Evolutionary conservation across 2,113 vertebrate genomes (phyloP).

Genomic region (Columba livia): DNA sequence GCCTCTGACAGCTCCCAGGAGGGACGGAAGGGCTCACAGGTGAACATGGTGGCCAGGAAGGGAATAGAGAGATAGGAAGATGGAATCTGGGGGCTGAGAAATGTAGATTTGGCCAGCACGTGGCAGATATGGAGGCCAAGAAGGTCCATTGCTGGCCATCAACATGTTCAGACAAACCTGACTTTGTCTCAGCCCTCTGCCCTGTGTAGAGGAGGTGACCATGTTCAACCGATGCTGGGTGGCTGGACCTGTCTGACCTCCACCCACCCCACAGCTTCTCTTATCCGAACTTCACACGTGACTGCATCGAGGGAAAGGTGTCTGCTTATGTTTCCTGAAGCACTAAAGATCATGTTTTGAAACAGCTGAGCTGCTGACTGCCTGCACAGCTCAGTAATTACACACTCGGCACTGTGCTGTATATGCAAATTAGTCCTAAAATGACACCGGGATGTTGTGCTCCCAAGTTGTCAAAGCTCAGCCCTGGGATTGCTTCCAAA

Average conservation of each 20-base stretch:
- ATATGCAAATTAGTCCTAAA: constrained; percentile 8
- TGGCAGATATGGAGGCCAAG: background rate
- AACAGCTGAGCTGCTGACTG: background rate
- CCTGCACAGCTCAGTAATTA: background rate
- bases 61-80: background rate
- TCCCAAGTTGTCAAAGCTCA: background rate
- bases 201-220: background rate
- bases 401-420: background rate
- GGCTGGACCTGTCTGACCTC: background rate
- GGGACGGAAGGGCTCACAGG: background rate
- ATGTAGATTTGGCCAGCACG: background rate
- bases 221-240: background rate
- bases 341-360: background rate
- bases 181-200: background rate
- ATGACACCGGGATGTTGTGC: background rate
- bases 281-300: fast-evolving
- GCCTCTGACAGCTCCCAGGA: background rate
- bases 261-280: background rate
- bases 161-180: background rate
- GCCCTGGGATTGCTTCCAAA: background rate
- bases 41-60: background rate
- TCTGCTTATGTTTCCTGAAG: background rate
- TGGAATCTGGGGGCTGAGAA: background rate
- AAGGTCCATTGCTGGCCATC: background rate
- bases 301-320: fast-evolving